Conservation (phyloP, 2,797 vertebrate species). For the Spinibarbus caldwelli region DNA sequence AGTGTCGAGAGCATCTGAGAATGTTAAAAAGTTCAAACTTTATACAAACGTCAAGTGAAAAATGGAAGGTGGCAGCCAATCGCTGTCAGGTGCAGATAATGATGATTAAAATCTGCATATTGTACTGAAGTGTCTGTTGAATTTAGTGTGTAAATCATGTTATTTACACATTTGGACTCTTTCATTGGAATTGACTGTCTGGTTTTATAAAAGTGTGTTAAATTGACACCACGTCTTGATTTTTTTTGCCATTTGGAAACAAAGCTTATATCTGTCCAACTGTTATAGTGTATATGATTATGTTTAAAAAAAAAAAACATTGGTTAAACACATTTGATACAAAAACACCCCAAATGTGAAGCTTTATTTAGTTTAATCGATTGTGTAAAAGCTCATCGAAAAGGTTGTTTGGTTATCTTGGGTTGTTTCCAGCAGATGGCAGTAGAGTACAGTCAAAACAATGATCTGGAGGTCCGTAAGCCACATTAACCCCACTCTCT, state of each 20-base stretch:
- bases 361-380: background rate
- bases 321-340: background rate
- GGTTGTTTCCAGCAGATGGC: slow-evolving; percentile 64
- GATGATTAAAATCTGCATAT: background rate
- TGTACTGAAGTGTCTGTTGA: background rate
- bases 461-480: slow-evolving; percentile 37
- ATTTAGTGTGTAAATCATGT: background rate
- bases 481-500: background rate
- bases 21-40: background rate
- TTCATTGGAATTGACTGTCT: background rate
- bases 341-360: background rate
- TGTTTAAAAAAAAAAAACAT: background rate
- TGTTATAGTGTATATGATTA: background rate
- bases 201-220: background rate
- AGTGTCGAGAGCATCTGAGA: background rate
- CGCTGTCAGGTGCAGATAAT: background rate
- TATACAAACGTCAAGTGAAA: background rate
- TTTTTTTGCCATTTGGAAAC: background rate
- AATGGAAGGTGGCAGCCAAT: background rate
- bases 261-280: background rate
- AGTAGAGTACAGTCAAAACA: slow-evolving; percentile 27
- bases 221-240: background rate
- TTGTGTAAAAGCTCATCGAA: background rate
- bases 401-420: background rate
- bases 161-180: background rate